Conservation (phyloP, 2,797 vertebrate genomes). For the Uromys caudimaculatus region DNA sequence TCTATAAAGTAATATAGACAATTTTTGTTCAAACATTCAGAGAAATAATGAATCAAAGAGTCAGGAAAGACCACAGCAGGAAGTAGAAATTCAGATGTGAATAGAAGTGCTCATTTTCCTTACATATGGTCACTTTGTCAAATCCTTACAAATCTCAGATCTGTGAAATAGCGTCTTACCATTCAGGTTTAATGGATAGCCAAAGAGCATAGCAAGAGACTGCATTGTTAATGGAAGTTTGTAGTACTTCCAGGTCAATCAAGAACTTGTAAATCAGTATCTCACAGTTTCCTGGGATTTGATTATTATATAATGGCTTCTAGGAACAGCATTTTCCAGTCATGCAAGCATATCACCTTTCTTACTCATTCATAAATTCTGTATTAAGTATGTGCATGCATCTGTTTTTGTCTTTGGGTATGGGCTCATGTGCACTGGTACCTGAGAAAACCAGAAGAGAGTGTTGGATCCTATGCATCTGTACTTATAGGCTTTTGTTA, state of each 20-base stretch:
- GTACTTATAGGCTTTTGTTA: not conserved
- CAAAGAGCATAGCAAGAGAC: not conserved
- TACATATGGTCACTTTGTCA: not conserved
- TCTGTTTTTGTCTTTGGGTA: not conserved
- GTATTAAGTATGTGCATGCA: not conserved
- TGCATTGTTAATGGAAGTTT: not conserved
- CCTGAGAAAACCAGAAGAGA: too few species aligned
- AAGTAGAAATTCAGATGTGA: not conserved
- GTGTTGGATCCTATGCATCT: not conserved
- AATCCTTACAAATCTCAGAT: not conserved
- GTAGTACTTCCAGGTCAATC: not conserved
- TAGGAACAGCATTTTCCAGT: not conserved
- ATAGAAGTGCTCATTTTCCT: not conserved
- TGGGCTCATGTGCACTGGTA: not conserved
- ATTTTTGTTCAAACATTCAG: fast-evolving
- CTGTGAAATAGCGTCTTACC: not conserved
- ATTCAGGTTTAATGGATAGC: not conserved
- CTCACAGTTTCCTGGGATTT: not conserved
- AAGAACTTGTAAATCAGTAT: not conserved
- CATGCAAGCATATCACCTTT: not conserved
- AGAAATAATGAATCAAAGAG: not conserved
- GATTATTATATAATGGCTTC: too few species aligned
- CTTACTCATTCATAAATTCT: not conserved
- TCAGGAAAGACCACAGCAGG: not conserved
- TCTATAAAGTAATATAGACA: not conserved